A percentile compares a stretch with the other conserved stretches of the same genome.
These are phyloP conservation scores for Spongia lamella DNA, from an alignment of 37 sponge, comb jelly and placozoan genomes.

Conservation along the genomic window DNA sequence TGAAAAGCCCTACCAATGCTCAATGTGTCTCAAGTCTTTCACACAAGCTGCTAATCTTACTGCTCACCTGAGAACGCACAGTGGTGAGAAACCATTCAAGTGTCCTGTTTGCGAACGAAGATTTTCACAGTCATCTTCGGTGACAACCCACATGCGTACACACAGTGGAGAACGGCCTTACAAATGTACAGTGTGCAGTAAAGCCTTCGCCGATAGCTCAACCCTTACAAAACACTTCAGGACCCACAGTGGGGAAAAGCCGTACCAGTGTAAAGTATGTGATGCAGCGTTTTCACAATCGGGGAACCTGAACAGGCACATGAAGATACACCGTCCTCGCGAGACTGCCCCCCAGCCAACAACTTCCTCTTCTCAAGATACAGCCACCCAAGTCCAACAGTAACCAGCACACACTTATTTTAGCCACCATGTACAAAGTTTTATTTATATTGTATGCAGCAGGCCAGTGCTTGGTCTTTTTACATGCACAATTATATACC, in stretches of 20 bases:
- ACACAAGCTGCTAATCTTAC: conserved; percentile 98
- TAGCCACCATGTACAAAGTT: no score
- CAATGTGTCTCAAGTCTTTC: conserved; percentile 90
- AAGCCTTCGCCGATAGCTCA: conserved; percentile 93
- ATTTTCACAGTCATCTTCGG: conserved; percentile 96
- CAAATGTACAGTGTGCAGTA: conserved; percentile 87
- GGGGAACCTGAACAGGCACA: conserved; percentile 96
- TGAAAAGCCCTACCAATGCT: conserved; percentile 93
- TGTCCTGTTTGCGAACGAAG: conserved; percentile 89
- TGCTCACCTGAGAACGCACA: conserved; percentile 95
- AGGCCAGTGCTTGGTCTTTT: no score
- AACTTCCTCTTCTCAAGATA: no score
- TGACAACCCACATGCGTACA: conserved; percentile 96
- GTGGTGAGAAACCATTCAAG: conserved; percentile 95
- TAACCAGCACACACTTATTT: no score
- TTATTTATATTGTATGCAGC: no score
- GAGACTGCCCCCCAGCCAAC: conserved; percentile 10
- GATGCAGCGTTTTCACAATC: conserved; percentile 89
- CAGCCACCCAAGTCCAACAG: no score
- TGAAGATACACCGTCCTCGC: conserved; percentile 83
- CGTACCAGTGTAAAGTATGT: conserved; percentile 96
- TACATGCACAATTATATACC: no score
- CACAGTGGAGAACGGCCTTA: conserved; percentile 97
- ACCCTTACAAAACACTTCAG: conserved; percentile 97
- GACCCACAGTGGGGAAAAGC: conserved; percentile 96